Percentiles rank a stretch among this genome's conserved stretches.
These are phyloP conservation scores for Mus spicilegus DNA, from an alignment of 2,113 vertebrate species.

Conservation along the genomic window DNA sequence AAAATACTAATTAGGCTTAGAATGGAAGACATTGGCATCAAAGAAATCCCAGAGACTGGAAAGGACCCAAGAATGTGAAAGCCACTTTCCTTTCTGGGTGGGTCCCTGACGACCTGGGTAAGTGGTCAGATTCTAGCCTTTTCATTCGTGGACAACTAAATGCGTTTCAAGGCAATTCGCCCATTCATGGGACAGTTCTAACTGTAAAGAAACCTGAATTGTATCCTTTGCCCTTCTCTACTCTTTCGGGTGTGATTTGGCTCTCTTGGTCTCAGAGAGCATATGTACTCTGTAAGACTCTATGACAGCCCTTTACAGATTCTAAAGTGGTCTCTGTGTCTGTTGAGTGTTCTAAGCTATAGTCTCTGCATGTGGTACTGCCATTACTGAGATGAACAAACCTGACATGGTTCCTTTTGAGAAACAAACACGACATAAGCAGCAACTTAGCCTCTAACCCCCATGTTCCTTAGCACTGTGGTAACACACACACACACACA, in stretches of 20 bases:
- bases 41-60: neutral
- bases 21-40: neutral
- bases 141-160: neutral
- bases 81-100: neutral
- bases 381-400: neutral
- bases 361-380: neutral
- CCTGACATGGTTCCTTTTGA: rapidly evolving
- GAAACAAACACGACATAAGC: rapidly evolving
- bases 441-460: rapidly evolving
- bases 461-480: rapidly evolving
- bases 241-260: neutral
- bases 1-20: neutral
- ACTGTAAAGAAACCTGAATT: neutral
- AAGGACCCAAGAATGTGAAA: neutral
- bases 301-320: neutral
- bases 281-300: neutral
- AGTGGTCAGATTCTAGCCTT: neutral
- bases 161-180: neutral
- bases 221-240: neutral
- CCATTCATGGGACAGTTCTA: neutral
- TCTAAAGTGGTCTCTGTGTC: neutral
- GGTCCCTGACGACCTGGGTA: neutral
- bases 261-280: neutral
- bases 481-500: too few species aligned
- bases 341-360: neutral